Evolutionary conservation across 2,113 vertebrate species (phyloP), one percentile per base, ranked within the genome.

Genomic region (Athene noctua): DNA sequence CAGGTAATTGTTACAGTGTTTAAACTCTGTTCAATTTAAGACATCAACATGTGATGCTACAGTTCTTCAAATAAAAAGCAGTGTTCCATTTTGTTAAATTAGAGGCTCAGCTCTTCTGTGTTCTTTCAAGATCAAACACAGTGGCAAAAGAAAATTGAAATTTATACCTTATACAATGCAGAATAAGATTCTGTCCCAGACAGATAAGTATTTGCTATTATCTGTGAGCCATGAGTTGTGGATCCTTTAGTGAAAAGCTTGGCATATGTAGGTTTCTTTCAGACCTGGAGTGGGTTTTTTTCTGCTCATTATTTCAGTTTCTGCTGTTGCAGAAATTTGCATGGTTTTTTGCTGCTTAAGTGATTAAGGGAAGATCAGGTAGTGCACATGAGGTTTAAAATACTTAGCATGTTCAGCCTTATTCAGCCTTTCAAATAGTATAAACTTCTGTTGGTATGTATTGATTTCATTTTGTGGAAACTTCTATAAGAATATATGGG

Each of bases 1-100:
- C 99, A 99, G 99, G 99, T 99, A 98, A 96, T 96, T 90, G 19
- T 74, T 94, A 61, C 13, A 36, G 26, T 80, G 46, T 46, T 92
- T 68, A 79, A 85, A 75, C 77, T 70, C 34, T 66, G 9, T 81
- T 16, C 36, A 66, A 9, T 79, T 92, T 61, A 86, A 88, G 73
- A 57, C 14, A 20, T 54, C 26, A n/a, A 18, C 34, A 40, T 65
- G 14, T 38, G 16, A 59, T 70, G 23, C 17, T 87, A 11, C 3
- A 72, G 38, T 68, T 79, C 8, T 59, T 94, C 10, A 65, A 34
- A 68, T 82, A 70, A 86, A 88, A 84, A 67, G 8, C 44, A 65
- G 1, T 70, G 10, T 78, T 67, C 2, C 1, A 8, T 82, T 92
- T 87, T 2, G 2, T 42, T 85, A 79, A 91, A 79, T 34, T 44